Evolutionary conservation across 2,888 invertebrate species (phyloP).

Genomic region (Himalopsyche tibetana): DNA sequence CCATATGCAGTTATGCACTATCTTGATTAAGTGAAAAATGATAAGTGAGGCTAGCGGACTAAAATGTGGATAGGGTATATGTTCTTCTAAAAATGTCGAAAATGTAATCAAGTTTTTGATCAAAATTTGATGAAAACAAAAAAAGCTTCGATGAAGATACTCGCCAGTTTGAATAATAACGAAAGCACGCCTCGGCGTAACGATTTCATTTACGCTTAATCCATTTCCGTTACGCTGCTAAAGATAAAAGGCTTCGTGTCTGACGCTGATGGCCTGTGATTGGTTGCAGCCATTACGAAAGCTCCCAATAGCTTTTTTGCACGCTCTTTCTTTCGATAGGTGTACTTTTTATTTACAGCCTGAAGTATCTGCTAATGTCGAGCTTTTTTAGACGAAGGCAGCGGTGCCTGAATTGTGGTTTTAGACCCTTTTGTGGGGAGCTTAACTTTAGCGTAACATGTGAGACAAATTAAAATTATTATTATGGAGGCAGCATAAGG

Average conservation of each 20-base stretch:
- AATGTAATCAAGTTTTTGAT: constrained; percentile 3
- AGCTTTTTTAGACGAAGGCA: constrained; percentile 15
- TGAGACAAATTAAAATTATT: constrained; percentile 41
- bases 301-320: constrained; percentile 61
- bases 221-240: constrained; percentile 49
- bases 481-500: constrained; percentile 9
- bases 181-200: constrained; percentile 49
- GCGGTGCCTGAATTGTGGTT: neutral
- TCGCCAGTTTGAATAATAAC: constrained; percentile 38
- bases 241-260: constrained; percentile 61
- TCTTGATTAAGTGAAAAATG: too few relatives aligned
- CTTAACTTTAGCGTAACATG: constrained; percentile 23
- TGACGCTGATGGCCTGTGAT: constrained; percentile 61
- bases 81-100: neutral
- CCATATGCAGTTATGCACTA: too few relatives aligned
- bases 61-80: neutral
- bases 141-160: constrained; percentile 31
- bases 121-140: constrained; percentile 12
- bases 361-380: constrained; percentile 40
- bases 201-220: constrained; percentile 54
- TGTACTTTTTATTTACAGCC: constrained; percentile 45
- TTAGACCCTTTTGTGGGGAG: constrained; percentile 19
- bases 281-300: constrained; percentile 61
- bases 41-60: neutral
- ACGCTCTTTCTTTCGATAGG: constrained; percentile 54